Conservation (phyloP, 1,140 invertebrate species). For the Penaeus vannamei region DNA sequence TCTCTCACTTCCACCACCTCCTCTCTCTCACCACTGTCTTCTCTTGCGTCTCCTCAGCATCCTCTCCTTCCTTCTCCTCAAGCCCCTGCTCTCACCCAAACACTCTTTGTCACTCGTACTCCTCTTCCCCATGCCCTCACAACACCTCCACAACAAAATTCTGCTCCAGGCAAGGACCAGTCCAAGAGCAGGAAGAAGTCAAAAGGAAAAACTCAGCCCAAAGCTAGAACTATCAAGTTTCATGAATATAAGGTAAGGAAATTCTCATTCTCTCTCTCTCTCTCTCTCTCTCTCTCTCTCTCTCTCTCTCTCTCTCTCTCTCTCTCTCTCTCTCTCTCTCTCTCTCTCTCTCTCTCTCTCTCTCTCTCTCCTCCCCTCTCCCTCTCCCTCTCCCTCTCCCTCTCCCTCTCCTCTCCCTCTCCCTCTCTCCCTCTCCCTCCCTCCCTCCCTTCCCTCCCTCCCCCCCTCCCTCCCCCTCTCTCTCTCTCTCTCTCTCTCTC, state of each 20-base stretch:
- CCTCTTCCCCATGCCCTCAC: slow-evolving; percentile 66
- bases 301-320: too few relatives aligned
- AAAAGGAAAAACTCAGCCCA: slow-evolving; percentile 85
- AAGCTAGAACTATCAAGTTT: slow-evolving; percentile 95
- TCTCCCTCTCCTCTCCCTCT: too few relatives aligned
- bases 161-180: slow-evolving; percentile 81
- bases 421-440: too few relatives aligned
- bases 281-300: too few relatives aligned
- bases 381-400: too few relatives aligned
- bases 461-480: too few relatives aligned
- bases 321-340: too few relatives aligned
- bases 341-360: too few relatives aligned
- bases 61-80: slow-evolving; percentile 52
- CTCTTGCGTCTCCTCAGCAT: slow-evolving; percentile 61
- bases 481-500: too few relatives aligned
- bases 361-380: too few relatives aligned
- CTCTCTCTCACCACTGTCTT: slow-evolving; percentile 63
- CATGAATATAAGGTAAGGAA: slow-evolving; percentile 91
- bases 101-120: slow-evolving; percentile 63
- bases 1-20: slow-evolving; percentile 71
- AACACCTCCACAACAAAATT: slow-evolving; percentile 70
- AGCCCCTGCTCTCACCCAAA: slow-evolving; percentile 60
- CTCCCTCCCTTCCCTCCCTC: too few relatives aligned
- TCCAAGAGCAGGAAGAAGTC: slow-evolving; percentile 88
- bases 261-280: too few relatives aligned